Conservation (phyloP, 2,888 invertebrate genomes). For the Sinhomidia bicolor region DNA sequence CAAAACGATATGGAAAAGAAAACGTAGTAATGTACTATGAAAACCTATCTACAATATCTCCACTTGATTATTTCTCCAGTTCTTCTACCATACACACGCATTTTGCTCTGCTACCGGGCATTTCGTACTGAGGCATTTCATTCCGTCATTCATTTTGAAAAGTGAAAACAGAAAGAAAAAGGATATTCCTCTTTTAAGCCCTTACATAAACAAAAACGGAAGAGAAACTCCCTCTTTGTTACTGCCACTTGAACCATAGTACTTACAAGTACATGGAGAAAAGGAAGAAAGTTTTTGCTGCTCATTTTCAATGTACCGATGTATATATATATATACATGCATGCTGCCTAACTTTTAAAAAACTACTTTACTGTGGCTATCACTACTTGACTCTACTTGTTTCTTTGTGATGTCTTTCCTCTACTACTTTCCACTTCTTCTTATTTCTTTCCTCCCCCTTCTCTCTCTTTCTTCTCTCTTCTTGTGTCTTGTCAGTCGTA, state of each 20-base stretch:
- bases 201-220: conserved; percentile 28
- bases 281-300: conserved; percentile 14
- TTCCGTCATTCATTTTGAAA: conserved; percentile 24
- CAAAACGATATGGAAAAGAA: too few relatives aligned
- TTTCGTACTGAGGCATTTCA: background rate
- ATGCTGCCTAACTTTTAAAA: too few relatives aligned
- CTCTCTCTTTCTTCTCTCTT: background rate
- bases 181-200: conserved; percentile 2
- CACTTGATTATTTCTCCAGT: too few relatives aligned
- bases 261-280: background rate
- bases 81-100: background rate
- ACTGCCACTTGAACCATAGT: background rate
- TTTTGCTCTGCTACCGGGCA: too few relatives aligned
- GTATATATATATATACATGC: background rate
- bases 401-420: background rate
- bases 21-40: too few relatives aligned
- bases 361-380: too few relatives aligned
- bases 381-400: background rate
- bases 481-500: conserved; percentile 38
- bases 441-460: background rate
- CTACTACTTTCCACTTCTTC: background rate
- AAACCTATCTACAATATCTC: too few relatives aligned
- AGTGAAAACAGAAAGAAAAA: background rate
- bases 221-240: conserved; percentile 9
- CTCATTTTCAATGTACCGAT: too few relatives aligned